Conservation (phyloP, 2,888 invertebrate genomes). For the Drosophila lacicola region DNA sequence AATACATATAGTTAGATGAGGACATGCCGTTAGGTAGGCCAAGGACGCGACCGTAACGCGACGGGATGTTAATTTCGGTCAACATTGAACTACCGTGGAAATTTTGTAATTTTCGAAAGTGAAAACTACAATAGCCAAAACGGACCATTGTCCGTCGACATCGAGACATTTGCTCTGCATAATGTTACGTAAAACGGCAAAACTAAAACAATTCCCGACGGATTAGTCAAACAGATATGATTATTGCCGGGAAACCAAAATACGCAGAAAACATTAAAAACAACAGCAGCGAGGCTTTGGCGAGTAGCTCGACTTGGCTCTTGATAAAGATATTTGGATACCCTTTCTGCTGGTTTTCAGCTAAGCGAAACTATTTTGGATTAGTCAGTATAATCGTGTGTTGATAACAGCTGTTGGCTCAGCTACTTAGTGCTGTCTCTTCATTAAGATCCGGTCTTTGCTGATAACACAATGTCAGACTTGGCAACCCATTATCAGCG, state of each 20-base stretch:
- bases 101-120: constrained; percentile 63
- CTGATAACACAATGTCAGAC: constrained; percentile 49
- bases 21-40: constrained; percentile 58
- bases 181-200: constrained; percentile 72
- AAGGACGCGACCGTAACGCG: constrained; percentile 54
- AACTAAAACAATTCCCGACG: constrained; percentile 52
- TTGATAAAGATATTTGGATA: constrained; percentile 16
- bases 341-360: too few species aligned
- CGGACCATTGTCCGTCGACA: constrained; percentile 17
- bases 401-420: constrained; percentile 52
- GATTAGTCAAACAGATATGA: constrained; percentile 38
- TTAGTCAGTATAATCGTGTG: constrained; percentile 54
- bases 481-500: constrained; percentile 60
- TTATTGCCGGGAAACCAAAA: constrained; percentile 44
- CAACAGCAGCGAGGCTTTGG: constrained; percentile 8
- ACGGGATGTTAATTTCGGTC: constrained; percentile 69
- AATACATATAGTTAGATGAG: neutral
- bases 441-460: constrained; percentile 56
- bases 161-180: constrained; percentile 67
- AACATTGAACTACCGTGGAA: constrained; percentile 69
- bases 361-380: constrained; percentile 13
- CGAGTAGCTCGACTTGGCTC: neutral
- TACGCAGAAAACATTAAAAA: constrained; percentile 69
- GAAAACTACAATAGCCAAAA: constrained; percentile 66
- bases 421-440: constrained; percentile 34